Evolutionary conservation across 2,113 vertebrate species (phyloP), one percentile per base, ranked within the genome.

Genomic region (Scatophagus argus): DNA sequence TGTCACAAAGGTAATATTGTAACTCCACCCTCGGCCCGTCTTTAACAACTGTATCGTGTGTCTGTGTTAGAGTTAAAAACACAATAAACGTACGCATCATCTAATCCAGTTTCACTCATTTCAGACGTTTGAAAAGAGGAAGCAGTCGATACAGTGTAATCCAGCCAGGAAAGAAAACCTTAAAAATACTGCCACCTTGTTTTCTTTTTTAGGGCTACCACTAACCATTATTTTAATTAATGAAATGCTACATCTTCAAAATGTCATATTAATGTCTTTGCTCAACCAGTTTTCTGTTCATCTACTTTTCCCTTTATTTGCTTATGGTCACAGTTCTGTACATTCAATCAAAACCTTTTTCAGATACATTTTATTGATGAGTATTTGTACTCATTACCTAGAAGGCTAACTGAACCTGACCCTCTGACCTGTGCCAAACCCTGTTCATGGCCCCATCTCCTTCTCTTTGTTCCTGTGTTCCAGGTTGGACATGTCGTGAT

Each of bases 401-500:
- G 25, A 17, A 41, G 38, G 23, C 25, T 9, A 54, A 38, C 9
- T 39, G 21, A 31, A 25, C 29, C 17, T 32, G 49, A 64, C 4
- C 27, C 4, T 46, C 25, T 41, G 5, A 31, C 1, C 27, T 43
- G 21, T 67, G 32, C 12, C 7, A 0, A 9, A 23, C 13, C 31
- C 34, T 21, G 7, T 54, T 32, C 9, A 25, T 32, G 10, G 17
- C 23, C 19, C 43, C 5, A 4, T 9, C 32, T 29, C 17, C 6
- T 62, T 60, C 8, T 72, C 17, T 63, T 58, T 44, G 11, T 79
- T 31, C 36, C 59, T 44, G n/a, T 41, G 58, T 31, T 66, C 4
- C 90, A 99, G 98, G 98, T 58, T 99, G 98, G 98, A 96, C 94
- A 5, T 99, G 98, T 87, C 91, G 90, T 0, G 98, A 99, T 0